phyloP scores from a whole-genome alignment of 2,797 vertebrate species.

The Neolamprologus multifasciatus region DNA sequence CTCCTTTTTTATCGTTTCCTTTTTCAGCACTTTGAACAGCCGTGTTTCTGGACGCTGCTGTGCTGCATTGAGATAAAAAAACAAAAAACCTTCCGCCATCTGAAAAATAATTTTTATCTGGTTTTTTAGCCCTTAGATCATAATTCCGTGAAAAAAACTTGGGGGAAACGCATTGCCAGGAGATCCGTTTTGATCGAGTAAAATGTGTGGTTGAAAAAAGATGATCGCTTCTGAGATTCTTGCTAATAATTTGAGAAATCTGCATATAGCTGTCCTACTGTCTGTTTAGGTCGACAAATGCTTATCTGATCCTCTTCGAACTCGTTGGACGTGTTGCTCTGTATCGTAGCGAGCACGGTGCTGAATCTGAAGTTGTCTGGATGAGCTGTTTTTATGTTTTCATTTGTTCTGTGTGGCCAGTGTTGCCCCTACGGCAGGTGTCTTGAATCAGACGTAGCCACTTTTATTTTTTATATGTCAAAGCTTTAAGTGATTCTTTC shows the following conservation, averaged over 20 bases:
- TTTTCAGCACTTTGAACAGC: neutral
- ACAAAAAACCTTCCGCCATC: neutral
- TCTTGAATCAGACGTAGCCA: neutral
- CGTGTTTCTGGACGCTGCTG: neutral
- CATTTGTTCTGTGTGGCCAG: neutral
- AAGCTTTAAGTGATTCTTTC: neutral
- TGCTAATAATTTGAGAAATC: neutral
- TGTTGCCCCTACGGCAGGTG: neutral
- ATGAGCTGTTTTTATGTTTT: neutral
- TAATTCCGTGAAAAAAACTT: neutral
- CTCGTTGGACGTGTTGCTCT: neutral
- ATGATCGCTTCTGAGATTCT: neutral
- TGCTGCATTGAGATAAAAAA: constrained; percentile 1
- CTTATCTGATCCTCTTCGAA: neutral
- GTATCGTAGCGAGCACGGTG: neutral
- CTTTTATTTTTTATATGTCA: neutral
- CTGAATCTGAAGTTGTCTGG: neutral
- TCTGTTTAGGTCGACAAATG: neutral
- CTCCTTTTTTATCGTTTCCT: neutral
- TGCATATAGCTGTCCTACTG: neutral
- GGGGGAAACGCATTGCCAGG: neutral
- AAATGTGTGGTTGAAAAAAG: neutral
- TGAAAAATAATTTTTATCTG: constrained; percentile 9
- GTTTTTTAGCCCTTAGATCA: constrained; percentile 6
- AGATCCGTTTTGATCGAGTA: constrained; percentile 7